These are phyloP conservation scores for Epinephelus awoara DNA, from an alignment of 2,797 vertebrate genomes.

Conservation along the genomic window DNA sequence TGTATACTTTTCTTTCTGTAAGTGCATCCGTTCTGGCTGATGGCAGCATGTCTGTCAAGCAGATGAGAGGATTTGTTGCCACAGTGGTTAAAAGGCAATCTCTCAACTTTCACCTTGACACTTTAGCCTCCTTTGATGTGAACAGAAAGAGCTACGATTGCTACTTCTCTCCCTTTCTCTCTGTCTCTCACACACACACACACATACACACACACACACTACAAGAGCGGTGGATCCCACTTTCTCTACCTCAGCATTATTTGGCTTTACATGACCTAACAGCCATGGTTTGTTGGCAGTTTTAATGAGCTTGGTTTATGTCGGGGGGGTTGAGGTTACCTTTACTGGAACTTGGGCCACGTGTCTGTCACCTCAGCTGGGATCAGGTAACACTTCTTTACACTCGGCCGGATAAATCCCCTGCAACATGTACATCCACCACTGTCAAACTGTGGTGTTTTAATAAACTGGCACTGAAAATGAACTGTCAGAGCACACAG, in stretches of 20 bases:
- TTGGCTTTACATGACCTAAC: constrained; percentile 78
- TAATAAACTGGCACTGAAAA: constrained; percentile 33
- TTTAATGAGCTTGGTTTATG: constrained; percentile 85
- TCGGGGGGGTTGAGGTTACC: constrained; percentile 60
- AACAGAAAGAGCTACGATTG: constrained; percentile 57
- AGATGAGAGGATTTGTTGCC: constrained; percentile 77
- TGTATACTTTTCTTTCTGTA: constrained; percentile 40
- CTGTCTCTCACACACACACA: constrained; percentile 7
- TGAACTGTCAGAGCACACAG: constrained; percentile 30
- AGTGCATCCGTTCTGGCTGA: constrained; percentile 45
- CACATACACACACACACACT: background rate
- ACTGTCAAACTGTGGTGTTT: constrained; percentile 38
- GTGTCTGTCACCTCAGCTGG: constrained; percentile 70
- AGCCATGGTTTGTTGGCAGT: constrained; percentile 84
- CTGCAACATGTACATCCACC: constrained; percentile 13
- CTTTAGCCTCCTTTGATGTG: constrained; percentile 56
- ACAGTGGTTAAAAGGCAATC: constrained; percentile 67
- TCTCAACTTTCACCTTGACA: constrained; percentile 78
- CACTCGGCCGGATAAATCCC: constrained; percentile 35
- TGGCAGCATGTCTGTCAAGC: constrained; percentile 62
- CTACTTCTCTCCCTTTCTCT: constrained; percentile 50
- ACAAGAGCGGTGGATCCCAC: constrained; percentile 39
- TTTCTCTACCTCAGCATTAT: constrained; percentile 74
- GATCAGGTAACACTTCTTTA: constrained; percentile 72
- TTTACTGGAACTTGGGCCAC: constrained; percentile 75